Evolutionary conservation across 2,797 vertebrate species (phyloP).

Genomic region (Labeo calbasu): DNA sequence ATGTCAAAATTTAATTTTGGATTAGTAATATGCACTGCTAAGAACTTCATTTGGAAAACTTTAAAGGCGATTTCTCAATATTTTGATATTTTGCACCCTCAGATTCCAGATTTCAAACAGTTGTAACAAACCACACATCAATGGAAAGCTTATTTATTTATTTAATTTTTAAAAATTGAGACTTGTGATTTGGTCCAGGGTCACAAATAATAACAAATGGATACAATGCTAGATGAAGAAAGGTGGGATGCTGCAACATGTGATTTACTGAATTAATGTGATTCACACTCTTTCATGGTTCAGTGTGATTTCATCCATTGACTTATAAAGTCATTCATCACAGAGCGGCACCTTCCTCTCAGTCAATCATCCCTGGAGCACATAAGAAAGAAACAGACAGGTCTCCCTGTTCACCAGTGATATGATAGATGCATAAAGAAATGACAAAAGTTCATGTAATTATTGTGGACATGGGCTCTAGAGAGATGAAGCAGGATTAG

Average conservation of each 20-base stretch:
- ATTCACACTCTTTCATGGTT: neutral
- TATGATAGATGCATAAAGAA: neutral
- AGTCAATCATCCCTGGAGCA: neutral
- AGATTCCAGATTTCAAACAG: no score
- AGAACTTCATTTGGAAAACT: no score
- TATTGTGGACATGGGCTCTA: neutral
- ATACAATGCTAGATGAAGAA: neutral
- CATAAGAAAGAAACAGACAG: neutral
- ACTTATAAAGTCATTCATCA: neutral
- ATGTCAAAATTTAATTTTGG: no score
- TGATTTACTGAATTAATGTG: neutral
- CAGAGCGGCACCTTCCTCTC: neutral
- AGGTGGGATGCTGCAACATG: neutral
- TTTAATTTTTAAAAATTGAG: no score
- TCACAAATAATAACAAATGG: neutral
- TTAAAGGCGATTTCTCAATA: no score
- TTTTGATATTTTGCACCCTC: no score
- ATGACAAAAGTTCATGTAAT: conserved; percentile 10
- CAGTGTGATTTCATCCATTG: neutral
- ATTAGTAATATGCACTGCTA: no score
- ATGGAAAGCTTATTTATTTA: no score
- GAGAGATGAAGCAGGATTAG: conserved; percentile 27
- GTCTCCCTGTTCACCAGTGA: neutral
- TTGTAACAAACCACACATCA: no score
- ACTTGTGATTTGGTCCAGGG: no score